Conservation (phyloP, 2,113 vertebrate species). For the Microtus oregoni region DNA sequence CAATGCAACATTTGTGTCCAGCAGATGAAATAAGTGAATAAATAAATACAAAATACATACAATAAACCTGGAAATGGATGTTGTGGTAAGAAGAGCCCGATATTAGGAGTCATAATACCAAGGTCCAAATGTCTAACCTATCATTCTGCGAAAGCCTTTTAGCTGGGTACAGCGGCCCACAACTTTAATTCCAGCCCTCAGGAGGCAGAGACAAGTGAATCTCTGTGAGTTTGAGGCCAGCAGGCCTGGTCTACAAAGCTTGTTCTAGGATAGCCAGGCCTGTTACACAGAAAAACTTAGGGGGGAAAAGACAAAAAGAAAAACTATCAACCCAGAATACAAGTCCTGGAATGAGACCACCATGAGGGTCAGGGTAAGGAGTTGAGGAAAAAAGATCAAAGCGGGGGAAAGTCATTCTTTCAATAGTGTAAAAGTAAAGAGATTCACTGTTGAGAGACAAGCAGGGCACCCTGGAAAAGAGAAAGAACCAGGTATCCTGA, state of each 20-base stretch:
- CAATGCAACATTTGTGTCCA: not conserved
- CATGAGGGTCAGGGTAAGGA: not conserved
- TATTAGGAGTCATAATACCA: not conserved
- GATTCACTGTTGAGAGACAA: not conserved
- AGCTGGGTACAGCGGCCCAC: not conserved
- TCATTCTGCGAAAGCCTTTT: not conserved
- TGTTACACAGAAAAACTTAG: too few relatives aligned
- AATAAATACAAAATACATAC: not conserved
- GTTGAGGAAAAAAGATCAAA: not conserved
- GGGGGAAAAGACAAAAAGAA: too few relatives aligned
- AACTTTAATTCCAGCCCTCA: too few relatives aligned
- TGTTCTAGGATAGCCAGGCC: too few relatives aligned
- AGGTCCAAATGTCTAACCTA: not conserved
- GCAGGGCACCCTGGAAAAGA: not conserved
- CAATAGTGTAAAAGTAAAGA: not conserved
- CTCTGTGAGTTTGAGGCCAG: too few relatives aligned
- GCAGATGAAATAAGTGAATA: not conserved
- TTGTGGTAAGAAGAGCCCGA: not conserved
- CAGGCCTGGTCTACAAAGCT: too few relatives aligned
- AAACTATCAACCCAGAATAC: not conserved
- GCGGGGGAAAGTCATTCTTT: not conserved
- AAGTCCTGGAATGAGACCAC: not conserved
- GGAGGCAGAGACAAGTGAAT: too few relatives aligned
- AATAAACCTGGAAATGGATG: not conserved
- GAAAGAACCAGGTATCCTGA: not conserved